Base-by-base conservation (phyloP, 2,888 invertebrate genomes). In the Tetheella fluctuosa region DNA sequence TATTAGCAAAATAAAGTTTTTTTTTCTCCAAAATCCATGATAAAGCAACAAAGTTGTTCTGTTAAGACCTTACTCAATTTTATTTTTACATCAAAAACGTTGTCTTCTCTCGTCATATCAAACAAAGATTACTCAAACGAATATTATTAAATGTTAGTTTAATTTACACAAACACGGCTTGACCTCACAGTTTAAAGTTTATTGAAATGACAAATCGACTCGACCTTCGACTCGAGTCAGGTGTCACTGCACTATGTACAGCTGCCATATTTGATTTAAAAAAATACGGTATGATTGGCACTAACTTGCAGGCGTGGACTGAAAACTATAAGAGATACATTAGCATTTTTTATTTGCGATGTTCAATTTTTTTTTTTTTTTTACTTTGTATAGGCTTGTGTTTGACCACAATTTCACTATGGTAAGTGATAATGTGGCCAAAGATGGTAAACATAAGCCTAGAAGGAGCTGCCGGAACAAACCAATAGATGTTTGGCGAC, bases 201-300 rank as follows among this genome's bases (percentile, higher is more conserved):
- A 34, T 30, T 54, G 54, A 30, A 54, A 20, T 54, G 54, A 54
- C 54, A 54, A 54, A 54, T 54, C 20, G 17, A 34, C 17, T 15
- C 15, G 54, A 34, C 54, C 54, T 54, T 25, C 30, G 6, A 42
- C 17, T 2, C 13, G 6, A 42, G 42, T 2, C 13, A 30, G 28
- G 30, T 54, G 54, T 34, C 34, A 34, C n/a, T 28, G 54, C 15
- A 54, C 42, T 28, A 20, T 30, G 10, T n/a, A 54, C 54, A 4
- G 6, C 54, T 30, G 54, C 20, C 20, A 34, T 34, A 20, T 10
- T 25, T 30, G 17, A n/a, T 28, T 54, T n/a, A 28, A 28, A 10
- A n/a, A 6, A 15, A 12, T 39, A 42, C 42, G 17, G 42, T 42
- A 15, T 42, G 7, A 42, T 42, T 17, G 17, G 42, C 17, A 42